phyloP scores from a whole-genome alignment of 2,888 invertebrate species.

The Andrena trimmerana region DNA sequence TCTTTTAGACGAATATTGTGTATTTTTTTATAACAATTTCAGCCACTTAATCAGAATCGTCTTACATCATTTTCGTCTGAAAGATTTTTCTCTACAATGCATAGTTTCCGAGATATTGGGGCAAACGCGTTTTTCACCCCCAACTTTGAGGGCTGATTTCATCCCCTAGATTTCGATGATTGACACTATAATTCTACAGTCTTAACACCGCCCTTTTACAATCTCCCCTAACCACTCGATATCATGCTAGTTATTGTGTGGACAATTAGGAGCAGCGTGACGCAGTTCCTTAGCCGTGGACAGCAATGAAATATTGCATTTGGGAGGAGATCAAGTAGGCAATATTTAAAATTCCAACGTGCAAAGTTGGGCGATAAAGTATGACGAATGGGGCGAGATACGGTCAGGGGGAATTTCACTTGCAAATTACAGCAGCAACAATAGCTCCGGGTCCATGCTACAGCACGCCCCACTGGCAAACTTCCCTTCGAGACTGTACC shows the following conservation, averaged over 20 bases:
- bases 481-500: background rate
- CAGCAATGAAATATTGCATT: conserved; percentile 9
- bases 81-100: too few species aligned
- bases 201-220: background rate
- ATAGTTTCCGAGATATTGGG: too few species aligned
- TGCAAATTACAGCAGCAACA: conserved; percentile 43
- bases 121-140: too few species aligned
- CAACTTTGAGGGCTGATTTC: too few species aligned
- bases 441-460: conserved; percentile 14
- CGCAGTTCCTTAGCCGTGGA: background rate
- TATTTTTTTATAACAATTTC: too few species aligned
- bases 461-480: conserved; percentile 4
- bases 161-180: too few species aligned
- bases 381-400: conserved; percentile 48
- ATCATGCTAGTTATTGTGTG: background rate
- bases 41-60: too few species aligned
- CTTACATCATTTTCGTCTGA: too few species aligned
- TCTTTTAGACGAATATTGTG: too few species aligned
- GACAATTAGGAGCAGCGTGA: background rate
- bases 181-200: too few species aligned
- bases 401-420: conserved; percentile 42
- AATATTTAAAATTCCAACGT: conserved; percentile 36
- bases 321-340: background rate
- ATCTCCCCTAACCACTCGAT: background rate
- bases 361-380: conserved; percentile 43